These are phyloP conservation scores for Euzophera pinguis DNA, from an alignment of 2,888 invertebrate species.

Conservation along the genomic window DNA sequence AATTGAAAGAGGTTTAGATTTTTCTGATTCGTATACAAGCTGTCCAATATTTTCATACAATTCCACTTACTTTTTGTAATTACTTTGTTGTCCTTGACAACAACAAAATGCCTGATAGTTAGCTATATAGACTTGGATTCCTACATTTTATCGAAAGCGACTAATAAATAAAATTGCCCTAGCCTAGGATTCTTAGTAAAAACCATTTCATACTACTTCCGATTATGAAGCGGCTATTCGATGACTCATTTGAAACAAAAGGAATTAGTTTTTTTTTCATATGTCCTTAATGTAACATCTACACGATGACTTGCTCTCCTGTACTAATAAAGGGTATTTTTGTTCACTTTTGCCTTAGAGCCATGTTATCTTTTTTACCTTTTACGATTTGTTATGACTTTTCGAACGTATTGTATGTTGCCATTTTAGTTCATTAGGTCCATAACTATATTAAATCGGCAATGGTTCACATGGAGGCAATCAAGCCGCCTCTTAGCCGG, in stretches of 20 bases:
- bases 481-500: slow-evolving; percentile 29
- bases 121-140: too few species aligned
- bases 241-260: neutral
- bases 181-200: too few species aligned
- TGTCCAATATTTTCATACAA: neutral
- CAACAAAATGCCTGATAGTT: too few species aligned
- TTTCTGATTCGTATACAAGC: neutral
- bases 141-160: too few species aligned
- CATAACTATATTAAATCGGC: slow-evolving; percentile 40
- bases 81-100: too few species aligned
- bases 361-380: neutral
- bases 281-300: slow-evolving; percentile 9
- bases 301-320: slow-evolving; percentile 9
- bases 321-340: neutral
- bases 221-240: neutral
- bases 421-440: slow-evolving; percentile 14
- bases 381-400: neutral
- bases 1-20: neutral
- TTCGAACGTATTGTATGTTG: neutral
- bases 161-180: too few species aligned
- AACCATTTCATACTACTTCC: neutral
- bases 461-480: slow-evolving; percentile 35
- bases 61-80: neutral
- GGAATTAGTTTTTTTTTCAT: neutral
- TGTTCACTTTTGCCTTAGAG: neutral